Base-by-base conservation (phyloP, 1,140 invertebrate species). In the Drosophila eugracilis region DNA sequence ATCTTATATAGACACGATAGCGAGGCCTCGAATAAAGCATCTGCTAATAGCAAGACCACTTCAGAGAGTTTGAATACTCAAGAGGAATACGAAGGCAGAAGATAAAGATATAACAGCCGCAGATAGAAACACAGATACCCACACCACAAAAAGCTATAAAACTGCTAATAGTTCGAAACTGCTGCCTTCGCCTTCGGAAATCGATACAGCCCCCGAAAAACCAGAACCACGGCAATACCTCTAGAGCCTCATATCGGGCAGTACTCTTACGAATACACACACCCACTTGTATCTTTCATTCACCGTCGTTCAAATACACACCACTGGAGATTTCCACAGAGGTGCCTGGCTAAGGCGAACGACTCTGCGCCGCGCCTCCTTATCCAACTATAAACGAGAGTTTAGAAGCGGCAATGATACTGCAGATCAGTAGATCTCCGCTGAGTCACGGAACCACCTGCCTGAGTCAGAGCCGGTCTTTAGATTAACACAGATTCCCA, bases 391-490 rank as follows among this genome's bases (percentile, higher is more conserved):
- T 57, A n/a, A 12, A 22, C 45, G 30, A 49, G 36, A 41, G 21
- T 26, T 34, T 26, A n/a, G 6, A 39, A 37, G 21, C 14, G 48
- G 28, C 49, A 6, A 41, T 59, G n/a, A n/a, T n/a, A n/a, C n/a
- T n/a, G n/a, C n/a, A 69, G 9, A 22, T 6, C 60, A n/a, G 6
- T 24, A 26, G 5, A 48, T 1, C 28, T 49, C 4, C 5, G 12
- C 47, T 75, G 45, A 55, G 41, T 41, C 44, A 50, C 37, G 9
- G 12, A 32, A 32, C 54, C 72, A 85, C 81, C 76, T 75, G 50
- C 22, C 75, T 80, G 72, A 81, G 41, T 86, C 77, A 70, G 79
- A 83, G 78, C 74, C 78, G 79, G 79, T 83, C 63, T 75, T 65
- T 44, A 57, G 73, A 73, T 79, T 79, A 67, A 65, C 57, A 67